Percentiles rank a stretch among this genome's conserved stretches.
Conservation (phyloP, 2,113 vertebrate species). For the Oncorhynchus masou region DNA sequence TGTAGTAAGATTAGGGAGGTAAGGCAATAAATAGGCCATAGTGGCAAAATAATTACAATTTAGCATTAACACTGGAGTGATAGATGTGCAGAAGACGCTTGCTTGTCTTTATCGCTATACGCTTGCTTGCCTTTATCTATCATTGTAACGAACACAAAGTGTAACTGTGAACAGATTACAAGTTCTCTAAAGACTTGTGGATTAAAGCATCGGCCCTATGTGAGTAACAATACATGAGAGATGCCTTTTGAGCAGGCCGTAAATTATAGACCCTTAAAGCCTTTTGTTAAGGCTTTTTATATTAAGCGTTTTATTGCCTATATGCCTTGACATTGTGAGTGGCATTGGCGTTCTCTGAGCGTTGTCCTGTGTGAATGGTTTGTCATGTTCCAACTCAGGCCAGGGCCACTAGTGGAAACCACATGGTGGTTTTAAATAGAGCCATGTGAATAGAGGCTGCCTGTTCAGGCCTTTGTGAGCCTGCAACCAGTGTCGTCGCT, state of each 20-base stretch:
- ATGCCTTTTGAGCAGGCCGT: background rate
- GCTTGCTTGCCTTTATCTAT: background rate
- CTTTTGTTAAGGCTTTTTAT: slow-evolving; percentile 33
- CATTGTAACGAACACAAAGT: background rate
- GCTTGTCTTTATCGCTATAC: no score
- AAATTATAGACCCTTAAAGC: background rate
- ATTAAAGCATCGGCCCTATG: background rate
- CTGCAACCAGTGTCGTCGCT: slow-evolving; percentile 24
- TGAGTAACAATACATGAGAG: background rate
- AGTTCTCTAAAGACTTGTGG: background rate
- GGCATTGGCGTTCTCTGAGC: slow-evolving; percentile 10
- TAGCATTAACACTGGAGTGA: no score
- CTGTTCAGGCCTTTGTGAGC: slow-evolving; percentile 39
- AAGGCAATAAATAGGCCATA: no score
- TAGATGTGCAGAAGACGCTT: no score
- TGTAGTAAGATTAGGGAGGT: no score
- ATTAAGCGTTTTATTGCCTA: slow-evolving; percentile 51
- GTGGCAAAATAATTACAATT: no score
- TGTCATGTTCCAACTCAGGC: slow-evolving; percentile 15
- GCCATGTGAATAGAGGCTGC: background rate
- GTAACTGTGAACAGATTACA: background rate
- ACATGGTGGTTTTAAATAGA: slow-evolving; percentile 11
- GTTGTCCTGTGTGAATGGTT: slow-evolving; percentile 15
- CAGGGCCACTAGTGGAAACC: no score
- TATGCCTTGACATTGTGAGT: slow-evolving; percentile 39